Percentiles rank a stretch among this genome's conserved stretches.
Evolutionary conservation across 1,140 invertebrate species (phyloP).

Genomic region (Meloidogyne floridensis): DNA sequence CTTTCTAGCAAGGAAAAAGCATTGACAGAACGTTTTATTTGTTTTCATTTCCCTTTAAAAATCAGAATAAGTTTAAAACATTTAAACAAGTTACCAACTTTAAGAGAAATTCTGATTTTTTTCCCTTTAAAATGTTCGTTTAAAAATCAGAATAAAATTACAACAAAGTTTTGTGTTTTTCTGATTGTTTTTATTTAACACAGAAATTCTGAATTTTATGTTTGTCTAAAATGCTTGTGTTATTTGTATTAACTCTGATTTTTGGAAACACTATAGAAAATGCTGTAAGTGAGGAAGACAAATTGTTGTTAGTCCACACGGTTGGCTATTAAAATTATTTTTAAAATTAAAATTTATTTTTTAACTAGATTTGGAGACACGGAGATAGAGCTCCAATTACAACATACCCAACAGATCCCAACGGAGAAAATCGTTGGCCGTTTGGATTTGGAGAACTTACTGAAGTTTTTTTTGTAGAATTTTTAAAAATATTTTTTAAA

Average conservation of each 20-base stretch:
- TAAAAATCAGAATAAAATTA: no score
- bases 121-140: no score
- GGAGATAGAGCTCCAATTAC: conserved; percentile 51
- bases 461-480: not conserved
- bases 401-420: conserved; percentile 50
- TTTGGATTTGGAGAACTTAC: conserved; percentile 55
- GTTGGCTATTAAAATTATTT: not conserved
- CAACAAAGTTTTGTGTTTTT: no score
- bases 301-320: not conserved
- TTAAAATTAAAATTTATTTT: not conserved
- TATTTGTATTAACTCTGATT: conserved; percentile 1
- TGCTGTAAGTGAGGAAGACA: not conserved
- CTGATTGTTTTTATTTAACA: no score
- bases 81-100: no score
- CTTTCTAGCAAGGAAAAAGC: no score
- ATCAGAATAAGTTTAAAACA: no score
- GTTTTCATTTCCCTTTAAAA: no score
- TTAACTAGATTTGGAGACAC: conserved; percentile 48
- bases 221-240: no score
- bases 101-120: no score
- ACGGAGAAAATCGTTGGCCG: conserved; percentile 50
- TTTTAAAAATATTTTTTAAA: not conserved
- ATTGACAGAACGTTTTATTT: no score
- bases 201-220: no score
- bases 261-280: not conserved